phyloP scores from a whole-genome alignment of 2,113 vertebrate species.

The Cyrtonyx montezumae region DNA sequence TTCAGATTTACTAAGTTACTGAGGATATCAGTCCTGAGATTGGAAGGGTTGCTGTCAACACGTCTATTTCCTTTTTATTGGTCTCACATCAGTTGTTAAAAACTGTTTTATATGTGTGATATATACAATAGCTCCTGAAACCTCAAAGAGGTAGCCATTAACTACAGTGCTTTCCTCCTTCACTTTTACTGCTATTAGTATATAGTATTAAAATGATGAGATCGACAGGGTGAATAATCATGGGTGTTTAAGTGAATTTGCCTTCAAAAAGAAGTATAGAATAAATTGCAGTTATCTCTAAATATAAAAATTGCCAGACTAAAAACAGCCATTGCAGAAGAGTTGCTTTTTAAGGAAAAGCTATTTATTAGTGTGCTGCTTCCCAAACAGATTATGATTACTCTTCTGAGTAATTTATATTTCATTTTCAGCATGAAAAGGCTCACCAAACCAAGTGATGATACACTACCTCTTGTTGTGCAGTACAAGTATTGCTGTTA shows the following conservation, averaged over 20 bases:
- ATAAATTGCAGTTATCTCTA: not conserved
- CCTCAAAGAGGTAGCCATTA: not conserved
- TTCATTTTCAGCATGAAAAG: slow-evolving; percentile 21
- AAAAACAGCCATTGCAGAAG: not conserved
- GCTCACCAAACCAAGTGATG: not conserved
- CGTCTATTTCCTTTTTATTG: not conserved
- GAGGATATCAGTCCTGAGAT: not conserved
- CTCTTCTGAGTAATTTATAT: slow-evolving; percentile 6
- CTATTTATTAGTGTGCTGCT: not conserved
- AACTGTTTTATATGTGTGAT: accelerated
- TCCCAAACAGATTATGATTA: slow-evolving; percentile 30
- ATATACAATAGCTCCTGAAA: accelerated
- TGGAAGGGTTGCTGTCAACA: not conserved
- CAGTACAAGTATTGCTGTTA: not conserved
- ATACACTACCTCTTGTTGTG: not conserved
- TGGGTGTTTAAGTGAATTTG: not conserved
- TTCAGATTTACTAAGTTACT: not conserved
- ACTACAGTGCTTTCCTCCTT: not conserved
- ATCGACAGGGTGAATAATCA: not conserved
- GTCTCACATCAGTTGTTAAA: not conserved
- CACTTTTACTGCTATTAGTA: not conserved
- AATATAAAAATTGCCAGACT: not conserved
- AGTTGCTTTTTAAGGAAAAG: not conserved
- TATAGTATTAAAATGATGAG: not conserved
- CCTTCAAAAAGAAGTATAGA: not conserved